phyloP scores from a whole-genome alignment of 2,113 vertebrate genomes.

The Agelaius phoeniceus region DNA sequence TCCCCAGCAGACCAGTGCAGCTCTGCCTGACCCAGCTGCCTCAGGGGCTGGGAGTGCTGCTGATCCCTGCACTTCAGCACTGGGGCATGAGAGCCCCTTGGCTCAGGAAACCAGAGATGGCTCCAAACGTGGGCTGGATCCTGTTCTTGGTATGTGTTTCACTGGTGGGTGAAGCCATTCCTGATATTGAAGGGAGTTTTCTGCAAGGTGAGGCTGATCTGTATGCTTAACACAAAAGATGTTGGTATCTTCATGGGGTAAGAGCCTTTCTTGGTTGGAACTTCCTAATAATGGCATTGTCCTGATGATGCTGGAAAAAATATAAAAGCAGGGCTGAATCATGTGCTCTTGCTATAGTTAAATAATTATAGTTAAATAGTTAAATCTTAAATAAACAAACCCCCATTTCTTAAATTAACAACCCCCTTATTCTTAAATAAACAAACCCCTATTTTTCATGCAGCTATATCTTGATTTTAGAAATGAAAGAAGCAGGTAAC shows the following conservation, averaged over 20 bases:
- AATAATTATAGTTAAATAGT: too few species aligned
- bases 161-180: neutral
- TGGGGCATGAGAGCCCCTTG: constrained; percentile 1
- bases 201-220: neutral
- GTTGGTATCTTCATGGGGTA: neutral
- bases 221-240: neutral
- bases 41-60: neutral
- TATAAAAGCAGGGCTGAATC: neutral
- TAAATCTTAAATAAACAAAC: neutral
- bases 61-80: neutral
- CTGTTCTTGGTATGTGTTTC: constrained; percentile 80
- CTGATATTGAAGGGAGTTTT: neutral
- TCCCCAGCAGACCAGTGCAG: constrained; percentile 76
- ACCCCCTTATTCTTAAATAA: neutral
- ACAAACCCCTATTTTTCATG: neutral
- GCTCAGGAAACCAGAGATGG: constrained; percentile 44
- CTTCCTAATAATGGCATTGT: neutral
- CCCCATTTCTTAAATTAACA: neutral
- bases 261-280: neutral
- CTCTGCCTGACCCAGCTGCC: neutral
- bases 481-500: neutral
- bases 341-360: neutral
- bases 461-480: neutral
- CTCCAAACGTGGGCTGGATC: constrained; percentile 76
- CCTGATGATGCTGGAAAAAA: neutral